These are phyloP conservation scores for Palythoa grandiflora DNA, from an alignment of 92 coral and sea anemone species.

Conservation along the genomic window DNA sequence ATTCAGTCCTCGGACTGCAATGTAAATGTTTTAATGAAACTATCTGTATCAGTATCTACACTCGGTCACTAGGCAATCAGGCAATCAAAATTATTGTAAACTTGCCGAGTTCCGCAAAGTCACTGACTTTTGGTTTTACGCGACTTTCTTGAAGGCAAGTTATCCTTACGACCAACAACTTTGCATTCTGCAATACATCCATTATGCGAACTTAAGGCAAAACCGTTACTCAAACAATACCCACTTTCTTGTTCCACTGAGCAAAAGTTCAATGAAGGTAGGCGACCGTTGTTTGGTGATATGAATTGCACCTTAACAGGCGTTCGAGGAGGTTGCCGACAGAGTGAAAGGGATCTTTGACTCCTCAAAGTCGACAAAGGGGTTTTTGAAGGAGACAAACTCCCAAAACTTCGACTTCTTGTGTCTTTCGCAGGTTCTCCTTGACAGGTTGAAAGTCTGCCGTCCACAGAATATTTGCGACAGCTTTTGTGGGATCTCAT, in stretches of 20 bases:
- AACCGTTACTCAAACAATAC: background rate
- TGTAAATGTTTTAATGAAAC: no score
- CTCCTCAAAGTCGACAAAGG: background rate
- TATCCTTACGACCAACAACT: background rate
- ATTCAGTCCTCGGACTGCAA: no score
- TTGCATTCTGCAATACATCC: background rate
- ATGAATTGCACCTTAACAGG: conserved; percentile 23
- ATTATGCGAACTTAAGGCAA: background rate
- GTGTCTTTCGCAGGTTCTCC: conserved; percentile 33
- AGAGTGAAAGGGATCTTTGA: background rate
- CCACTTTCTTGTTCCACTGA: background rate
- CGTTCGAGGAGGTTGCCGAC: background rate
- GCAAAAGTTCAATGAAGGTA: conserved; percentile 4
- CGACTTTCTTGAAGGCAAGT: conserved; percentile 19
- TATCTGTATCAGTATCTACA: no score
- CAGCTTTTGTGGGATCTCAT: conserved; percentile 26
- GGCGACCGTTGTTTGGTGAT: conserved; percentile 26
- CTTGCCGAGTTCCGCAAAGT: no score
- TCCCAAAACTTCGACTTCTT: conserved; percentile 33
- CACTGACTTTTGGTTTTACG: background rate
- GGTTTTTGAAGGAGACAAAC: conserved; percentile 34
- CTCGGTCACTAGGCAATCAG: no score
- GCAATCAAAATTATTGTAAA: no score
- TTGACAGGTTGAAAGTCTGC: conserved; percentile 14
- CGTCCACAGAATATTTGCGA: background rate